Conservation (phyloP, 2,113 vertebrate species). For the Isurus oxyrinchus region DNA sequence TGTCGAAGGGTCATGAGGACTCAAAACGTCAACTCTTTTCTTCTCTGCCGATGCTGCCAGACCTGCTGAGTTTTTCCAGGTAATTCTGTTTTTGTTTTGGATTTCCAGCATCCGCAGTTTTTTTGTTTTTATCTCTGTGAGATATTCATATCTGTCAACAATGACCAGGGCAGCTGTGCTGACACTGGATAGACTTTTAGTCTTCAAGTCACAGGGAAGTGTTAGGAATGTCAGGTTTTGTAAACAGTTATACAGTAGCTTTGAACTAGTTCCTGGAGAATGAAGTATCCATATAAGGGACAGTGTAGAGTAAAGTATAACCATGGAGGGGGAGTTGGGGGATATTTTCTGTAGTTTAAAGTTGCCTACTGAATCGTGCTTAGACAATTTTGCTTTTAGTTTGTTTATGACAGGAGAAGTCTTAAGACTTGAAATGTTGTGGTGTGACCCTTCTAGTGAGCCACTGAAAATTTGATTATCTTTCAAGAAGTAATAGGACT, state of each 20-base stretch:
- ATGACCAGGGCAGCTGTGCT: too few relatives aligned
- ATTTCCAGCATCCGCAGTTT: too few relatives aligned
- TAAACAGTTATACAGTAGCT: background rate
- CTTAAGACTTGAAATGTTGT: background rate
- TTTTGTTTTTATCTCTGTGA: too few relatives aligned
- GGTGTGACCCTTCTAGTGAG: background rate
- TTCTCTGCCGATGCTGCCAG: too few relatives aligned
- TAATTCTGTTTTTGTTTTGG: too few relatives aligned
- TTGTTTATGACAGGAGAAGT: background rate
- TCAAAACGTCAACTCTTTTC: too few relatives aligned
- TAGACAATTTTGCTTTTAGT: background rate
- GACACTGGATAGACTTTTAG: too few relatives aligned
- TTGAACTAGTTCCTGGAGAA: background rate
- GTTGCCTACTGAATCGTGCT: background rate
- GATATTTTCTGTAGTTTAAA: background rate
- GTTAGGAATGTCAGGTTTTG: too few relatives aligned
- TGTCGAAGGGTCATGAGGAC: too few relatives aligned
- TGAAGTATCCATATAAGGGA: background rate
- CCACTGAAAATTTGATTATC: background rate
- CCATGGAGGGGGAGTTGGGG: background rate
- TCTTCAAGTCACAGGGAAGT: too few relatives aligned
- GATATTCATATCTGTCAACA: too few relatives aligned
- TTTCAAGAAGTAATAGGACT: background rate
- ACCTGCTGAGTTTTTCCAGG: too few relatives aligned
- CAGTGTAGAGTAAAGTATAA: background rate